Conservation (phyloP, 2,797 vertebrate genomes). For the Sebastiscus albofasciatus region DNA sequence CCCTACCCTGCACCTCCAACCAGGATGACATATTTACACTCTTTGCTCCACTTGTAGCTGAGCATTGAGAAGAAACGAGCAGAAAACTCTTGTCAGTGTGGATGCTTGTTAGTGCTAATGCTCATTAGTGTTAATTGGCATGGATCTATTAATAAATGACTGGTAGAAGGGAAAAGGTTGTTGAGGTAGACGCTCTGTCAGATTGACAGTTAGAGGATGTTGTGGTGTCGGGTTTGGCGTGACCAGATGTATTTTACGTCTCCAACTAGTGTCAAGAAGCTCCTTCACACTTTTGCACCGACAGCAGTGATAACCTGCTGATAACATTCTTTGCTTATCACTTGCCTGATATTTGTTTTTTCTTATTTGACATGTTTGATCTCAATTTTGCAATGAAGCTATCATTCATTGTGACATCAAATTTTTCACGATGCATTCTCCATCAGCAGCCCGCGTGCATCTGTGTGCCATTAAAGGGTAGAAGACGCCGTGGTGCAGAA, state of each 20-base stretch:
- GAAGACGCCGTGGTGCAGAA: constrained; percentile 12
- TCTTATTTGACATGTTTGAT: background rate
- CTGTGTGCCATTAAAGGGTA: constrained; percentile 1
- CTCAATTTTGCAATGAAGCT: background rate
- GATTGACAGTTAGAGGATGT: constrained; percentile 32
- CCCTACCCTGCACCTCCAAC: background rate
- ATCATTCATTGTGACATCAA: background rate
- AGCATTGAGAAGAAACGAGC: background rate
- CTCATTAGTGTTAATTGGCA: constrained; percentile 60
- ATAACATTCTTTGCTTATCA: background rate
- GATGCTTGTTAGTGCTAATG: constrained; percentile 27
- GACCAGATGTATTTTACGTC: constrained; percentile 17
- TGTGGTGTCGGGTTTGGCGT: background rate
- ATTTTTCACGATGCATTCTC: background rate
- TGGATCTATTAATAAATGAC: constrained; percentile 54
- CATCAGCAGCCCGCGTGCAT: background rate
- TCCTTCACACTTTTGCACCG: constrained; percentile 2
- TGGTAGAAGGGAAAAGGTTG: background rate
- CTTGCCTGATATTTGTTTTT: background rate
- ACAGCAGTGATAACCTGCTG: background rate
- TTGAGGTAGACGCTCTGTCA: background rate
- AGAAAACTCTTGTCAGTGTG: background rate
- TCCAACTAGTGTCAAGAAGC: constrained; percentile 5
- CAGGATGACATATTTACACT: background rate
- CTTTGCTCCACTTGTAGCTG: background rate